A percentile compares a stretch with the other conserved stretches of the same genome.
Conservation (phyloP, 2,888 invertebrate genomes). For the Perizoma affinitatum region DNA sequence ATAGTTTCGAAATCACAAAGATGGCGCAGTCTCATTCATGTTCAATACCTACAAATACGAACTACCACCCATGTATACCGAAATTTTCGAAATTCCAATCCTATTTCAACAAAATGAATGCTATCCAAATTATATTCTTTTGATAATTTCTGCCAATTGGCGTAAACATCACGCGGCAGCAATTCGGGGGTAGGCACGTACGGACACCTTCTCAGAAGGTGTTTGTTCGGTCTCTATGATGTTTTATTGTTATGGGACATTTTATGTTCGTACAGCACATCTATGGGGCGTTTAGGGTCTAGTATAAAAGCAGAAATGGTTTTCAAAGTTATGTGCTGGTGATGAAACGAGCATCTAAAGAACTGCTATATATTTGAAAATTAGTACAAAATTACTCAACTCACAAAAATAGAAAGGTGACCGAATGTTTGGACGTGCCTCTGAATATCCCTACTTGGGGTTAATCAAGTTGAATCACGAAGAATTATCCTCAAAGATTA, state of each 20-base stretch:
- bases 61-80: not conserved
- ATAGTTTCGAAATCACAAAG: too few relatives aligned
- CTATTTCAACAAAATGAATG: conserved; percentile 10
- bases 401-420: too few relatives aligned
- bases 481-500: too few relatives aligned
- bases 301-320: not conserved
- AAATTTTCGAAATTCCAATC: conserved; percentile 17
- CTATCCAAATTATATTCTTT: conserved; percentile 5
- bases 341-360: too few relatives aligned
- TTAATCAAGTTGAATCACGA: too few relatives aligned
- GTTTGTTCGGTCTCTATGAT: conserved; percentile 31
- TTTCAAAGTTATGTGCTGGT: not conserved
- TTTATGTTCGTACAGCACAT: not conserved
- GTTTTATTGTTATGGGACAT: conserved; percentile 19
- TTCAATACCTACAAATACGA: not conserved
- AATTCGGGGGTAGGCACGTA: conserved; percentile 44
- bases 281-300: conserved; percentile 1
- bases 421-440: too few relatives aligned
- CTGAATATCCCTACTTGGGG: too few relatives aligned
- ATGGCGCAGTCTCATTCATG: too few relatives aligned
- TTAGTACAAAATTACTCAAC: too few relatives aligned
- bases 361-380: too few relatives aligned
- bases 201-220: conserved; percentile 46
- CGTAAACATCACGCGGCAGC: conserved; percentile 31
- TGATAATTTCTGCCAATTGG: conserved; percentile 30